phyloP scores from a whole-genome alignment of 2,113 vertebrate genomes.

The Nymphicus hollandicus region DNA sequence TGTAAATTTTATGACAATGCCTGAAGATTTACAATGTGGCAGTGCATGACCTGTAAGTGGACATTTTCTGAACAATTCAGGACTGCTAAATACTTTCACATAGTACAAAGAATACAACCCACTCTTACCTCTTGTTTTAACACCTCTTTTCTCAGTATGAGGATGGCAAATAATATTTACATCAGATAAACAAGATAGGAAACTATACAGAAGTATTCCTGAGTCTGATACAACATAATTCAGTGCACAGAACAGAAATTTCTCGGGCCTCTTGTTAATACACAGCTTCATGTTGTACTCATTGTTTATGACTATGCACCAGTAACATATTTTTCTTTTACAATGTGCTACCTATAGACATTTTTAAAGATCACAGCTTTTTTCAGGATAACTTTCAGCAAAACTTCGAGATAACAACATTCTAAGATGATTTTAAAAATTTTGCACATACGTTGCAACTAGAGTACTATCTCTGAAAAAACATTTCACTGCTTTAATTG shows the following conservation, averaged over 20 bases:
- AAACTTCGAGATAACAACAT: accelerated
- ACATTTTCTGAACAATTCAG: background rate
- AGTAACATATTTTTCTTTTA: background rate
- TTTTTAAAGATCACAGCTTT: background rate
- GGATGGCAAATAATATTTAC: background rate
- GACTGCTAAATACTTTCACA: background rate
- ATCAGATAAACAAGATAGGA: background rate
- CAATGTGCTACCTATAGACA: background rate
- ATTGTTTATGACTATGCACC: no score
- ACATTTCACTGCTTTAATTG: background rate
- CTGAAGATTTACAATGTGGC: no score
- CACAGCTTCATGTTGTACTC: accelerated
- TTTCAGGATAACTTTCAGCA: background rate
- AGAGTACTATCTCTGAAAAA: background rate
- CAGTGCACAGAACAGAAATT: background rate
- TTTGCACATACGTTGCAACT: accelerated
- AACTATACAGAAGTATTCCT: background rate
- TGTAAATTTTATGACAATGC: background rate
- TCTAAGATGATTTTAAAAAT: background rate
- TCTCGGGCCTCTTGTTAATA: background rate
- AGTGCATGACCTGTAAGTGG: accelerated
- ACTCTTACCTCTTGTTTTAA: background rate
- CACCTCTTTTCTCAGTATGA: background rate
- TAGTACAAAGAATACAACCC: background rate
- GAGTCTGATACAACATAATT: accelerated